These are phyloP conservation scores for Baryphthengus martii DNA, from an alignment of 2,113 vertebrate species.

Conservation along the genomic window DNA sequence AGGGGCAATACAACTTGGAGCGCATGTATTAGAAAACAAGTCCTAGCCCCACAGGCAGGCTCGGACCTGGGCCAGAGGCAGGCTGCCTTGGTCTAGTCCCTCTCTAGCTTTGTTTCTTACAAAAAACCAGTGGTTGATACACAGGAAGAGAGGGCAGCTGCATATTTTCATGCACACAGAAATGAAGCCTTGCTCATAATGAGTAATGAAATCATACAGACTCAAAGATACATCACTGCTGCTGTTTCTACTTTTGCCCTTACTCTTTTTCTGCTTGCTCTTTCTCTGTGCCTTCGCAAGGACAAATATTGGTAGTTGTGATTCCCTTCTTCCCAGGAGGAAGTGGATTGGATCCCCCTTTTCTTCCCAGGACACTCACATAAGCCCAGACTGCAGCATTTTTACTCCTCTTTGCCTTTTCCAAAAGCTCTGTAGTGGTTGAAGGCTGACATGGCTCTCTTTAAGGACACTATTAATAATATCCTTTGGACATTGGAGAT, in stretches of 20 bases:
- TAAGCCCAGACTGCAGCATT: neutral
- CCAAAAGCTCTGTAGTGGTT: neutral
- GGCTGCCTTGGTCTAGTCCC: rapidly evolving
- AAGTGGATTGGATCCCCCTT: neutral
- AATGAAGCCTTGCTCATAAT: neutral
- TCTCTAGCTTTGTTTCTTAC: neutral
- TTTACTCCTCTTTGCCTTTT: neutral
- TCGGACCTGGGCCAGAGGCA: neutral
- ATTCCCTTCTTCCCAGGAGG: neutral
- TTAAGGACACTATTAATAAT: neutral
- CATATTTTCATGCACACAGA: neutral
- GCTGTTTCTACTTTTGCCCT: neutral
- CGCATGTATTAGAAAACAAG: neutral
- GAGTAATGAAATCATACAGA: neutral
- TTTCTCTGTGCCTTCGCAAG: neutral
- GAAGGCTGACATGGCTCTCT: neutral
- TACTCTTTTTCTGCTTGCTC: rapidly evolving
- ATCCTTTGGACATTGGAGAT: neutral
- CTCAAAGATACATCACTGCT: neutral
- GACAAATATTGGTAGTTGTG: neutral
- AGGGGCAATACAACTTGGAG: neutral
- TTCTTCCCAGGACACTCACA: neutral
- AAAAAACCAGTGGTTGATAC: neutral
- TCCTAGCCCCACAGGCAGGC: neutral
- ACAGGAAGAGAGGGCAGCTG: neutral